Base-by-base conservation (phyloP, 2,797 vertebrate genomes). In the Lepidocolaptes lacrymiger region DNA sequence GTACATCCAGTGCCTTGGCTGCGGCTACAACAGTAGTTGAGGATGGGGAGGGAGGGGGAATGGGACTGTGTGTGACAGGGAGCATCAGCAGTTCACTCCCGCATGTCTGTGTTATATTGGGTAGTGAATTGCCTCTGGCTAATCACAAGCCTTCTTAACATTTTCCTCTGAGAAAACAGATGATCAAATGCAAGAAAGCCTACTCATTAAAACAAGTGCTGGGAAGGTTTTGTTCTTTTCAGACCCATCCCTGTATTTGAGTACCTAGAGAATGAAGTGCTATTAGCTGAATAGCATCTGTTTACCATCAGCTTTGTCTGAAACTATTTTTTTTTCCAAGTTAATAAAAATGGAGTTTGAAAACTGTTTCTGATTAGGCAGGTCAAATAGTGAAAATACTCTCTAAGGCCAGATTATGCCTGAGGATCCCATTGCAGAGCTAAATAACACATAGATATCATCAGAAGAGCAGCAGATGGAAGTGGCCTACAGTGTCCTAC, bases 121-220 rank as follows among this genome's bases (percentile, higher is more conserved):
- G 79, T 56, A 89, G 74, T 73, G 87, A 91, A 90, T 89, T 62
- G 93, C 92, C 95, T 89, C 82, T 66, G 92, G 94, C 92, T 92
- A 86, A 84, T 94, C 79, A 16, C 80, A 92, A 93, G 71, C 76
- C 76, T 81, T 46, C 94, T 89, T 91, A 95, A 95, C 76, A 23
- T 96, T 91, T 93, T 93, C 96, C 89, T 91, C 87, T 91, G 94
- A 93, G 95, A 95, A 97, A 95, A 95, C 92, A 96, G 72, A 95
- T 85, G 94, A 96, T 96, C 92, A 96, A 96, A 96, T 96, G 79
- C 93, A 88, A 91, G 87, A 90, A 94, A 94, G 66, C 76, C 91
- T 89, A 59, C 92, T 96, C 91, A 96, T 93, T 96, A 95, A 95
- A 96, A 63, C 46, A 93, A 96, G 85, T 76, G 84, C 69, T 79